Conservation (phyloP, 2,113 vertebrate genomes). For the Syngnathus typhle region DNA sequence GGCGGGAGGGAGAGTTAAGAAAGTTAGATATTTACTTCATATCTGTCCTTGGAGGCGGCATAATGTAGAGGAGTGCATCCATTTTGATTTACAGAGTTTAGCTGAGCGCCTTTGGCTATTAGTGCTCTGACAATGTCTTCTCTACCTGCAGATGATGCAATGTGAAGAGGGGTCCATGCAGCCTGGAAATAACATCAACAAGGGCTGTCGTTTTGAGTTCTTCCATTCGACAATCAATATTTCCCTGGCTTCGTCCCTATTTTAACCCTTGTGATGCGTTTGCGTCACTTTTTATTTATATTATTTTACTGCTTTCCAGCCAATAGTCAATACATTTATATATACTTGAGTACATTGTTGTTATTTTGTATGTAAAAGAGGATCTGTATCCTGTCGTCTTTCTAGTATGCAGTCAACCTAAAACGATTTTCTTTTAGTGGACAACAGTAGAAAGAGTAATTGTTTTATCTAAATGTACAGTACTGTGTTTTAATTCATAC, state of each 20-base stretch:
- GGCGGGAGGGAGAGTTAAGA: background rate
- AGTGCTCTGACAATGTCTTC: conserved; percentile 86
- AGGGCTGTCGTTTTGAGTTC: background rate
- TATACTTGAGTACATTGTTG: background rate
- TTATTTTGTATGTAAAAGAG: background rate
- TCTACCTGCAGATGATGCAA: conserved; percentile 89
- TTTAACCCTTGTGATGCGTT: background rate
- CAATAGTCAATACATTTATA: background rate
- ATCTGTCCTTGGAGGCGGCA: conserved; percentile 89
- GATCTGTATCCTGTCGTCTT: background rate
- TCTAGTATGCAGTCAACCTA: background rate
- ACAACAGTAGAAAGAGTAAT: background rate
- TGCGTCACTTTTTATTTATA: background rate
- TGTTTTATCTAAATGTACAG: background rate
- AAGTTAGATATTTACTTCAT: conserved; percentile 73
- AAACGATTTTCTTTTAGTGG: background rate
- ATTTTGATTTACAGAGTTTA: conserved; percentile 89
- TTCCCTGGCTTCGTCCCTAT: background rate
- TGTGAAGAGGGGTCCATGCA: conserved; percentile 90
- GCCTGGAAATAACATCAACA: conserved; percentile 63
- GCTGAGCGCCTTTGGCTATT: conserved; percentile 82
- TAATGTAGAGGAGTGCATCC: conserved; percentile 93
- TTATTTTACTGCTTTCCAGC: background rate
- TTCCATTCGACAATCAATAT: background rate
- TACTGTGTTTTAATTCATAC: conserved; percentile 53